phyloP scores from a whole-genome alignment of 2,888 invertebrate species.

The Prosopocoilus inquinatus region DNA sequence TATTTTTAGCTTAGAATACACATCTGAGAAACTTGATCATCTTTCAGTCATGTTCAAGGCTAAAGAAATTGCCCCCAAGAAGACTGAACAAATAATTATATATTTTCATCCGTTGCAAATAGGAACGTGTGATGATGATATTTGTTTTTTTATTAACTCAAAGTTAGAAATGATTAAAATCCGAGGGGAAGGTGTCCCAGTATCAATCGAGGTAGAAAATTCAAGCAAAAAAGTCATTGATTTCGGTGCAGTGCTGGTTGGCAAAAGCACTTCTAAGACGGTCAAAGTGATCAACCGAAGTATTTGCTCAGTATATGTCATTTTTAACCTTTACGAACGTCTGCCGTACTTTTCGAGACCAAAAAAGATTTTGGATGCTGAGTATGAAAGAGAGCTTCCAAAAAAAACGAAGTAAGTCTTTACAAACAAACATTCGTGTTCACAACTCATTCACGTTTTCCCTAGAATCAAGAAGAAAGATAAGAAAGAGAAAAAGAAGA shows the following conservation, averaged over 20 bases:
- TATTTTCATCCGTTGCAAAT: slow-evolving; percentile 58
- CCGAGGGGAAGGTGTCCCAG: slow-evolving; percentile 56
- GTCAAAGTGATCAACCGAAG: slow-evolving; percentile 61
- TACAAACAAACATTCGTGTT: neutral
- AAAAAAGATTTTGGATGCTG: slow-evolving; percentile 29
- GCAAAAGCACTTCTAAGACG: slow-evolving; percentile 53
- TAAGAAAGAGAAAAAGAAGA: slow-evolving; percentile 8
- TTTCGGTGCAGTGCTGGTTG: slow-evolving; percentile 49
- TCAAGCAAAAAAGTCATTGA: slow-evolving; percentile 46
- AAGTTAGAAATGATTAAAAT: slow-evolving; percentile 55
- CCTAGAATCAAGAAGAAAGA: neutral
- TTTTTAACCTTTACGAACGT: slow-evolving; percentile 55
- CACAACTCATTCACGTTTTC: neutral
- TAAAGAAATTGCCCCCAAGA: slow-evolving; percentile 49
- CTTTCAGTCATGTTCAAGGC: slow-evolving; percentile 54
- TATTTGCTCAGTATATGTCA: slow-evolving; percentile 55
- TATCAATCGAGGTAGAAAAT: slow-evolving; percentile 45
- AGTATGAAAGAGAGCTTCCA: slow-evolving; percentile 32
- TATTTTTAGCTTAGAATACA: slow-evolving; percentile 53
- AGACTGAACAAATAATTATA: slow-evolving; percentile 52
- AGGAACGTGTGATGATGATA: slow-evolving; percentile 52
- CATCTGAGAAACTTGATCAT: slow-evolving; percentile 52
- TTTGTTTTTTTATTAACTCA: slow-evolving; percentile 58
- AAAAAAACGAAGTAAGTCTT: neutral
- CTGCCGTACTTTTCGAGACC: slow-evolving; percentile 41